Evolutionary conservation across 2,113 vertebrate genomes (phyloP), one percentile per base, ranked within the genome.

Genomic region (Pomatorhinus ruficollis): DNA sequence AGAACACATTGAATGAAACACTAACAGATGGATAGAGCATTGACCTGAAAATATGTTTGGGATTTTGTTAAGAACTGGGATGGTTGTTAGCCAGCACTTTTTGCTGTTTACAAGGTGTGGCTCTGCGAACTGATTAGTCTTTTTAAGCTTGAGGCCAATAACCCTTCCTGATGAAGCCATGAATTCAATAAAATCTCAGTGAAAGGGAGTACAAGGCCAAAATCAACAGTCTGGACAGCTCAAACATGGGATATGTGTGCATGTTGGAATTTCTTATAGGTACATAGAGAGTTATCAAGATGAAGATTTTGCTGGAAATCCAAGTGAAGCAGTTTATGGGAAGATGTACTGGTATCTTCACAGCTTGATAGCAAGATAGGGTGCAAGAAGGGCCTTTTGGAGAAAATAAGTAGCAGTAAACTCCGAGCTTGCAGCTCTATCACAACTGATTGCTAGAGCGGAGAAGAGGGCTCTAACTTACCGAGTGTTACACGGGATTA

Each of bases 221-320:
- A 77, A 24, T 1, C 10, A 63, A 2, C 17, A 31, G 11, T 52
- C 35, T 79, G 61, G 24, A 50, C 30, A 56, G 10, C 19, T 54
- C 0, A 0, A 31, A 37, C 11, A 1, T 0, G 1, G 35, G 31
- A 6, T 64, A 16, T 13, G 13, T 12, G 7, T 22, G 15, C 25
- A 49, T 0, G 1, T 3, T 78, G 23, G 39, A 35, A 21, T 27
- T 30, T 74, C n/a, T 27, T 35, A 2, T 0, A 44, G 39, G 17
- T 75, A 15, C 10, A 5, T 1, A 40, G 47, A 57, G 76, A 89
- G 14, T 39, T 89, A 14, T 23, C 1, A 31, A 40, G 45, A 20
- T 31, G 23, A 47, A 69, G 5, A 5, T 25, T 71, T 82, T 68
- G 12, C 30, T 82, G 35, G 61, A 78, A 75, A 84, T 63, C 14